phyloP scores from a whole-genome alignment of 2,797 vertebrate species.

The Lophotriccus pileatus region DNA sequence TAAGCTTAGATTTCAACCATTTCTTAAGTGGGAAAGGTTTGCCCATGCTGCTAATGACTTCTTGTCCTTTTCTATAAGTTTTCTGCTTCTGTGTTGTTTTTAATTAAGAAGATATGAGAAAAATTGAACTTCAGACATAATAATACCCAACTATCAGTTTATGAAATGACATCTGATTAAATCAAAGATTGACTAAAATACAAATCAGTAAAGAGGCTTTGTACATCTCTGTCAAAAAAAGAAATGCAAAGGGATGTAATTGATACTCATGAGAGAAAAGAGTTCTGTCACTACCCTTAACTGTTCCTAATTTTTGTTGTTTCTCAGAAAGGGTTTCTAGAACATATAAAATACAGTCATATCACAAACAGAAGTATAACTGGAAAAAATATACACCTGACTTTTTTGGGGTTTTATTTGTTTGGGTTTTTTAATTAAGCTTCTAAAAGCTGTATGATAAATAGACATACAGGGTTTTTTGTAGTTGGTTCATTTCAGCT shows the following conservation, averaged over 20 bases:
- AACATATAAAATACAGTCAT: not conserved
- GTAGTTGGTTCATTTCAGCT: not conserved
- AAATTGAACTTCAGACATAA: not conserved
- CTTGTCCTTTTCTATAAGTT: not conserved
- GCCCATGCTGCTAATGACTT: not conserved
- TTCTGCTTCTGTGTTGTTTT: not conserved
- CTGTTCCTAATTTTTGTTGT: not conserved
- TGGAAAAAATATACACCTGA: not conserved
- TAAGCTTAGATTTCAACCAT: not conserved
- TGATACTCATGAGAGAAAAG: not conserved
- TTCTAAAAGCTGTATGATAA: not conserved
- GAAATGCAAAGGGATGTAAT: not conserved
- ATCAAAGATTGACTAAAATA: not conserved
- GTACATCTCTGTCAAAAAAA: not conserved
- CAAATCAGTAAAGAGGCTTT: not conserved
- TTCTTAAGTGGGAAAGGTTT: not conserved
- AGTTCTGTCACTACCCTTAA: not conserved
- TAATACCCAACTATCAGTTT: not conserved
- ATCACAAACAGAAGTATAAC: not conserved
- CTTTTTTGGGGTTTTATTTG: not conserved
- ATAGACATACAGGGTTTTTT: not conserved
- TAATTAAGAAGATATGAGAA: not conserved
- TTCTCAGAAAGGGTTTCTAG: not conserved
- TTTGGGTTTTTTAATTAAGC: not conserved
- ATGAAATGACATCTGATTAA: slow-evolving; percentile 17